Conservation (phyloP, 2,888 invertebrate species). For the Thymelicus acteon region DNA sequence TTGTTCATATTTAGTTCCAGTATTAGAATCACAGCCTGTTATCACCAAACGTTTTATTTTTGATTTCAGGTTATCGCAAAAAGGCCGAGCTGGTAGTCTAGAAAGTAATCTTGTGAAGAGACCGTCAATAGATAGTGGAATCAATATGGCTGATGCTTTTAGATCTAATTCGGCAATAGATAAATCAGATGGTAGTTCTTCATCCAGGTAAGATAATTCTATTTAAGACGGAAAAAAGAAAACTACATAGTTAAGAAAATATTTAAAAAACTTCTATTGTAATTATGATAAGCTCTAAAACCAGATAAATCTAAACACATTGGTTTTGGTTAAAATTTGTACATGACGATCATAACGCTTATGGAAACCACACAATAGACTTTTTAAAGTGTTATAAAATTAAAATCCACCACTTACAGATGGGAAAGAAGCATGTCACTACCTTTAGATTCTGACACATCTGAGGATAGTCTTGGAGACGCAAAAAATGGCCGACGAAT, state of each 20-base stretch:
- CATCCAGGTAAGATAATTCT: slow-evolving; percentile 52
- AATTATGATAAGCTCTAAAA: not conserved
- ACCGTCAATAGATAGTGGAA: slow-evolving; percentile 92
- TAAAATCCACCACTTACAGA: slow-evolving; percentile 66
- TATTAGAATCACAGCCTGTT: too few relatives aligned
- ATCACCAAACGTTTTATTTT: not conserved
- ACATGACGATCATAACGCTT: too few relatives aligned
- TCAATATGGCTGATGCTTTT: slow-evolving; percentile 87
- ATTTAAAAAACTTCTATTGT: not conserved
- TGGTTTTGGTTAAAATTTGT: too few relatives aligned
- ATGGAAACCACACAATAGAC: too few relatives aligned
- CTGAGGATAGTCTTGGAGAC: slow-evolving; percentile 76
- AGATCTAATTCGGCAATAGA: slow-evolving; percentile 78
- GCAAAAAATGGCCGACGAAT: slow-evolving; percentile 87
- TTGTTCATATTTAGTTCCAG: too few relatives aligned
- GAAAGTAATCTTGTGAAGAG: slow-evolving; percentile 87
- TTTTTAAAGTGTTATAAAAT: not conserved
- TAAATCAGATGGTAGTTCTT: slow-evolving; percentile 71
- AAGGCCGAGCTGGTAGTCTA: slow-evolving; percentile 71
- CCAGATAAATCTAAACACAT: too few relatives aligned
- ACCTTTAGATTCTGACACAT: slow-evolving; percentile 82
- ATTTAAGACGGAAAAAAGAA: too few relatives aligned
- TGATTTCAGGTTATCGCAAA: slow-evolving; percentile 76
- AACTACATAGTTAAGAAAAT: too few relatives aligned
- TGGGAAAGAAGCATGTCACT: slow-evolving; percentile 90